Evolutionary conservation across 1,140 invertebrate genomes (phyloP).

Genomic region (Plodia interpunctella): DNA sequence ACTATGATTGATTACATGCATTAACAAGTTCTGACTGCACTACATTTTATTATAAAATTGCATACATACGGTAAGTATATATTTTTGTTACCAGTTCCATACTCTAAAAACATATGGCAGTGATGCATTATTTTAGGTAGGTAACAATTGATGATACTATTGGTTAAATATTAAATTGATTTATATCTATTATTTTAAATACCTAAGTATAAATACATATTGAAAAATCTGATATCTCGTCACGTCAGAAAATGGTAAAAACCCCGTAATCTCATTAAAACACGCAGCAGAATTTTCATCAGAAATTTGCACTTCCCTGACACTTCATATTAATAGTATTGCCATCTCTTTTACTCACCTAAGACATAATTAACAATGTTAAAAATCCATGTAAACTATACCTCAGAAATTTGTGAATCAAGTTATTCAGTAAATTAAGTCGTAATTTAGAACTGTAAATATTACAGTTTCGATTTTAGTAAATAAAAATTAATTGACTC

Average conservation of each 20-base stretch:
- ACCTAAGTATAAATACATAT: neutral
- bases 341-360: neutral
- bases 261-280: neutral
- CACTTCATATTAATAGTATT: neutral
- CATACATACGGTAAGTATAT: neutral
- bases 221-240: slow-evolving; percentile 2
- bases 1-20: no score
- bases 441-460: slow-evolving; percentile 19
- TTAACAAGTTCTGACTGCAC: no score
- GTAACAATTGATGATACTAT: neutral
- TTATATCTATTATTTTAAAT: neutral
- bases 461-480: slow-evolving; percentile 16
- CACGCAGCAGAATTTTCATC: neutral
- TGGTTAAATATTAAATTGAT: slow-evolving; percentile 2
- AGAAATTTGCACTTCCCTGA: no score
- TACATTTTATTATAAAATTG: neutral
- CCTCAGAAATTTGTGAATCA: no score
- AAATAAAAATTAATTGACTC: neutral
- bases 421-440: no score
- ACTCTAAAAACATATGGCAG: slow-evolving; percentile 10
- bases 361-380: no score
- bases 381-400: no score
- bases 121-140: slow-evolving; percentile 11
- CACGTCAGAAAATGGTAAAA: neutral
- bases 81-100: neutral